Evolutionary conservation across 2,797 vertebrate species (phyloP).

Genomic region (Poeciliopsis turneri): DNA sequence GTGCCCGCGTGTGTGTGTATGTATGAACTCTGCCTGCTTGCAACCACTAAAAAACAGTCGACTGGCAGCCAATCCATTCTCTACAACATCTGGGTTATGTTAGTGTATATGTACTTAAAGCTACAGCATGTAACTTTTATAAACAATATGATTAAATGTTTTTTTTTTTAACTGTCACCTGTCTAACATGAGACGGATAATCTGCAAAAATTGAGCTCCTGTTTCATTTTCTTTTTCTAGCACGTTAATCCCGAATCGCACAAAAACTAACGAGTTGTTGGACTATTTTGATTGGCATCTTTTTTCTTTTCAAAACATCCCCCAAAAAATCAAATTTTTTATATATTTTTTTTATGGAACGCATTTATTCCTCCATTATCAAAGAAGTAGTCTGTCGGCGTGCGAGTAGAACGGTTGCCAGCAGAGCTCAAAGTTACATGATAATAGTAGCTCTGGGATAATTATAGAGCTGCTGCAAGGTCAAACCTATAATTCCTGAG

Average conservation of each 20-base stretch:
- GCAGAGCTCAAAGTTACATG: neutral
- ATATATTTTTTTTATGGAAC: no score
- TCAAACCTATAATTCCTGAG: neutral
- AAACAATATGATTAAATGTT: neutral
- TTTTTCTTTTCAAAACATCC: neutral
- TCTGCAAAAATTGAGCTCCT: no score
- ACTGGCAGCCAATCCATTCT: slow-evolving; percentile 26
- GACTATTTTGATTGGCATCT: neutral
- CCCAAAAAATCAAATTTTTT: neutral
- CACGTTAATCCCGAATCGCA: neutral
- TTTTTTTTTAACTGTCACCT: no score
- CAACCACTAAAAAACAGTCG: slow-evolving; percentile 32
- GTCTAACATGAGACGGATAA: no score
- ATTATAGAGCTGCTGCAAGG: slow-evolving; percentile 1
- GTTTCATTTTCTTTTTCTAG: neutral
- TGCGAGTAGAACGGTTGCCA: neutral
- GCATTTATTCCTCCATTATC: neutral
- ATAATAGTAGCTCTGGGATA: slow-evolving; percentile 6
- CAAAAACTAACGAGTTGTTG: neutral
- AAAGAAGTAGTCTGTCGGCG: neutral
- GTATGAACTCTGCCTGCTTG: slow-evolving; percentile 48
- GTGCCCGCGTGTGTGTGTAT: slow-evolving; percentile 33
- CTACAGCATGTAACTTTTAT: no score
- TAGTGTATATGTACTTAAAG: neutral
- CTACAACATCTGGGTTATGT: slow-evolving; percentile 1